Conservation (phyloP, 2,797 vertebrate genomes). For the Poeciliopsis paucimaculata region DNA sequence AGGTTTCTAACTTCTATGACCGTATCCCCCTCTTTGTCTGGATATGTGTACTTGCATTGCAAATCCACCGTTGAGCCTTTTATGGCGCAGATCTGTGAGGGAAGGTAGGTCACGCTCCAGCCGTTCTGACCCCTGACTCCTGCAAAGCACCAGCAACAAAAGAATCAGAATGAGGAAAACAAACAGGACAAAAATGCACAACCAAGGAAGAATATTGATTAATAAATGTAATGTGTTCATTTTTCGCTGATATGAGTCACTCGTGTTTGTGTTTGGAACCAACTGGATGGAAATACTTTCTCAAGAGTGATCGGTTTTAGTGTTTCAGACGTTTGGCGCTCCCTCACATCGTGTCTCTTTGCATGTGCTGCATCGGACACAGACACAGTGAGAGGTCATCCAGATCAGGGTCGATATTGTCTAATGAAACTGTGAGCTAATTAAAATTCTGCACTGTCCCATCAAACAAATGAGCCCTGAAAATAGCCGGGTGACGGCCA, state of each 20-base stretch:
- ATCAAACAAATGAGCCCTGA: no score
- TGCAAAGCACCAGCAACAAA: not conserved
- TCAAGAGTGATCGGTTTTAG: not conserved
- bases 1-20: not conserved
- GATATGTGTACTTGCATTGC: not conserved
- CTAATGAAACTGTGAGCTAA: no score
- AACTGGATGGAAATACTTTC: not conserved
- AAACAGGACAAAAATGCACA: not conserved
- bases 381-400: not conserved
- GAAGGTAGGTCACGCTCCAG: not conserved
- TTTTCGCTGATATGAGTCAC: not conserved
- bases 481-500: no score
- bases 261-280: not conserved
- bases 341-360: not conserved
- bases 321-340: not conserved
- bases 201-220: not conserved
- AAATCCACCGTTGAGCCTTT: not conserved
- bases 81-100: constrained; percentile 1
- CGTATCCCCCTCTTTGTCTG: not conserved
- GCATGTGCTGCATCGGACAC: no score
- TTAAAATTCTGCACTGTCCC: no score
- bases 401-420: not conserved
- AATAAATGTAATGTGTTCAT: not conserved
- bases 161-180: not conserved
- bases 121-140: not conserved